Base-by-base conservation (phyloP, 2,113 vertebrate species). In the Cavia porcellus region DNA sequence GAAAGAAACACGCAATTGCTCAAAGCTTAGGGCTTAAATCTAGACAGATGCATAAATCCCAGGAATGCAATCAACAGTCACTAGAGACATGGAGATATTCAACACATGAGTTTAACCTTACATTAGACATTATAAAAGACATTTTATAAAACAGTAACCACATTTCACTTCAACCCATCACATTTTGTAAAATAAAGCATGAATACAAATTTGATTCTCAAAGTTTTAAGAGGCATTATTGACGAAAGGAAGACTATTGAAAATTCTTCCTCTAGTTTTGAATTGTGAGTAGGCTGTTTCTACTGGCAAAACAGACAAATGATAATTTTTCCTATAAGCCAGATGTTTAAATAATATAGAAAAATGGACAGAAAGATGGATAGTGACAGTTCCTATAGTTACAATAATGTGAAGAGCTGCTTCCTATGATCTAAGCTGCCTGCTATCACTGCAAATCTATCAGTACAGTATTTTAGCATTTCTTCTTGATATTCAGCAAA, bases 331-430 rank as follows among this genome's bases (percentile, higher is more conserved):
- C 57, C 72, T 94, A 7, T 74, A 82, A 77, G 24, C 59, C 92
- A 97, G 86, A 91, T 72, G 82, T 85, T 94, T 47, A 90, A 74
- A 42, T 91, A 95, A 93, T 91, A 75, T 74, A 77, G 64, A 91
- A 89, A 82, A 95, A 88, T 94, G 52, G 59, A 70, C 42, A 86
- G 55, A 55, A 55, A 55, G 15, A 55, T 55, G 59, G 59, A 70
- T 92, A 74, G 64, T 89, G 80, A 82, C 85, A 66, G 90, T 95
- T 85, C 24, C 89, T 90, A 89, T 82, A 95, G 82, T 64, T 62
- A 32, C 47, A 52, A 22, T 84, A 87, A 98, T 55, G 32, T 92
- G 42, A 83, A 4, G 52, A 86, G 59, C 32, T 81, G 5, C 4
- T 88, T 64, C 20, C 92, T 17, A 4, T 95, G 80, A 94, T n/a